Conservation (phyloP, 64 coral and sea anemone genomes). For the Montipora cactus region DNA sequence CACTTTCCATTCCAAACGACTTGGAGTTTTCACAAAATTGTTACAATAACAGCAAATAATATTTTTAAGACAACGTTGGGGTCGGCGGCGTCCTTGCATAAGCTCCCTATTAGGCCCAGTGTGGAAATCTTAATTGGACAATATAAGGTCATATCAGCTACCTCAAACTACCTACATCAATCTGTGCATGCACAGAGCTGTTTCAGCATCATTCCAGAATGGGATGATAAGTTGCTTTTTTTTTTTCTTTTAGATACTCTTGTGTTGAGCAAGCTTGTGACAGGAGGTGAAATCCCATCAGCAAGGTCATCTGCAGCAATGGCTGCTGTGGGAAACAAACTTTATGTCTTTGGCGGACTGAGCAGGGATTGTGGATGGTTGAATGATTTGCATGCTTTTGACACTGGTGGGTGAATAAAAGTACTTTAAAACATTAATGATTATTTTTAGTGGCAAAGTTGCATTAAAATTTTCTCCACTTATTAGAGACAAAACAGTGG, state of each 20-base stretch:
- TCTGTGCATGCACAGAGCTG: too few relatives aligned
- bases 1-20: too few relatives aligned
- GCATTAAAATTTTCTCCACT: not conserved
- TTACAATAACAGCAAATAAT: too few relatives aligned
- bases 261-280: constrained; percentile 66
- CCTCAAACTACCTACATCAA: too few relatives aligned
- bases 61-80: too few relatives aligned
- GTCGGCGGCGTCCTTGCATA: too few relatives aligned
- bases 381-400: constrained; percentile 76
- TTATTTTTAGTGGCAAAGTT: too few relatives aligned
- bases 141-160: too few relatives aligned
- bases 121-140: too few relatives aligned
- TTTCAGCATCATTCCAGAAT: not conserved
- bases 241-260: constrained; percentile 29
- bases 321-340: constrained; percentile 68
- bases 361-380: constrained; percentile 87
- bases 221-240: not conserved
- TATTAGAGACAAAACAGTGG: constrained; percentile 78
- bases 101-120: too few relatives aligned
- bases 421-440: too few relatives aligned
- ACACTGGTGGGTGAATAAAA: constrained; percentile 62
- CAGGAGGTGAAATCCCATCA: constrained; percentile 65
- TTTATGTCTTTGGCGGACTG: constrained; percentile 85
- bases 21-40: too few relatives aligned
- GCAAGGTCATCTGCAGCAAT: constrained; percentile 77